Evolutionary conservation across 2,113 vertebrate genomes (phyloP).

Genomic region (Trogon surrucura): DNA sequence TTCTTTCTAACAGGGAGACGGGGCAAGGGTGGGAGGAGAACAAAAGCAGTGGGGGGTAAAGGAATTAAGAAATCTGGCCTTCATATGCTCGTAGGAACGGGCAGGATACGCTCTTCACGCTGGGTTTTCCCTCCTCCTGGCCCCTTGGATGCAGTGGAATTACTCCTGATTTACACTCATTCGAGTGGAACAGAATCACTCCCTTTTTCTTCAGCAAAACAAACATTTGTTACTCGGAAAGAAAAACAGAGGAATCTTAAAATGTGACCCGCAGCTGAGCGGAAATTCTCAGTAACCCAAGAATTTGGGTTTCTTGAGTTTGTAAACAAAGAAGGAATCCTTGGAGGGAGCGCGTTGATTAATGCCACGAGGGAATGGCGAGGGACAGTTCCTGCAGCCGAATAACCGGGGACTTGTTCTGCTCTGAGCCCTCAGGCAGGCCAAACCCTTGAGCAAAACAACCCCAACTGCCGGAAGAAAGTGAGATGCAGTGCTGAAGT

Average conservation of each 20-base stretch:
- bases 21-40: neutral
- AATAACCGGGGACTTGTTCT: neutral
- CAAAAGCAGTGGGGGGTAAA: neutral
- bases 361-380: neutral
- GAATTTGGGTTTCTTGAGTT: neutral
- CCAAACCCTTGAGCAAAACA: neutral
- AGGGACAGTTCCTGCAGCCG: neutral
- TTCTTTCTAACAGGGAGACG: neutral
- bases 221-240: conserved; percentile 34
- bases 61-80: neutral
- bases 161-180: neutral
- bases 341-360: neutral
- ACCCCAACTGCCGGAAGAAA: neutral
- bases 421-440: neutral
- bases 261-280: neutral
- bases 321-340: conserved; percentile 10
- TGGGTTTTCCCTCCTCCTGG: neutral
- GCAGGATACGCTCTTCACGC: neutral
- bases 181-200: neutral
- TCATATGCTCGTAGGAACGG: neutral
- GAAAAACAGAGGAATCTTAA: neutral
- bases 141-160: neutral
- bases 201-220: neutral
- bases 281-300: neutral
- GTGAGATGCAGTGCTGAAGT: neutral